Conservation (phyloP, 2,113 vertebrate genomes). For the Tichodroma muraria region DNA sequence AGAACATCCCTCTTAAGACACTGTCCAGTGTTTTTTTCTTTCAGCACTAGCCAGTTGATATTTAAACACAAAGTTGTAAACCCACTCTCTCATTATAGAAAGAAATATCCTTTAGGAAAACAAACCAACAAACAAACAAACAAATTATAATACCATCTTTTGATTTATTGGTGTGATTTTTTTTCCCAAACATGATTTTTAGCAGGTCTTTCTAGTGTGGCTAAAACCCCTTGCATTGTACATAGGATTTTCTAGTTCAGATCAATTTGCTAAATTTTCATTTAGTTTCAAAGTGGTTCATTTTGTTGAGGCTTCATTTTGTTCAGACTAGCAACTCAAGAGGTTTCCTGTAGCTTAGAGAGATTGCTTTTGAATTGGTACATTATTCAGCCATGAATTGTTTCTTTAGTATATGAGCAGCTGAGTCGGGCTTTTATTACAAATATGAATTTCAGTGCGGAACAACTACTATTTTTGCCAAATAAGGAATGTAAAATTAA, state of each 20-base stretch:
- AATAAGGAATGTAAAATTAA: conserved; percentile 49
- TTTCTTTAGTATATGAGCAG: conserved; percentile 68
- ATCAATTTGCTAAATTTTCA: conserved; percentile 67
- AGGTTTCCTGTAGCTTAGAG: conserved; percentile 67
- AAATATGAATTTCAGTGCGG: conserved; percentile 60
- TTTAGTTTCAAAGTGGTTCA: conserved; percentile 60
- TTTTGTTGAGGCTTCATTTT: conserved; percentile 60
- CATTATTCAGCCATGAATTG: conserved; percentile 71
- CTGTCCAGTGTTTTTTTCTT: neutral
- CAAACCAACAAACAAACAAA: neutral
- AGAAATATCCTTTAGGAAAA: neutral
- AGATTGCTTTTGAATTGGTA: conserved; percentile 71
- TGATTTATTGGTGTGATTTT: neutral
- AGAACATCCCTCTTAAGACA: neutral
- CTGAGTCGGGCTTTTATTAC: conserved; percentile 59
- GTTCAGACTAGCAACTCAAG: conserved; percentile 54
- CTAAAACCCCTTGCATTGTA: neutral
- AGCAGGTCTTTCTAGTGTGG: neutral
- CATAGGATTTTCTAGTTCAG: conserved; percentile 26
- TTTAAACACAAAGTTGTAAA: neutral
- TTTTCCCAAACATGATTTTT: neutral
- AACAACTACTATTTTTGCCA: conserved; percentile 51
- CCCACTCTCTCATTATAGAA: neutral
- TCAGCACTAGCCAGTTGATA: neutral
- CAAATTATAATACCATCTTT: neutral